Evolutionary conservation across 1,140 invertebrate genomes (phyloP), one percentile per base, ranked within the genome.

Genomic region (Formica exsecta): DNA sequence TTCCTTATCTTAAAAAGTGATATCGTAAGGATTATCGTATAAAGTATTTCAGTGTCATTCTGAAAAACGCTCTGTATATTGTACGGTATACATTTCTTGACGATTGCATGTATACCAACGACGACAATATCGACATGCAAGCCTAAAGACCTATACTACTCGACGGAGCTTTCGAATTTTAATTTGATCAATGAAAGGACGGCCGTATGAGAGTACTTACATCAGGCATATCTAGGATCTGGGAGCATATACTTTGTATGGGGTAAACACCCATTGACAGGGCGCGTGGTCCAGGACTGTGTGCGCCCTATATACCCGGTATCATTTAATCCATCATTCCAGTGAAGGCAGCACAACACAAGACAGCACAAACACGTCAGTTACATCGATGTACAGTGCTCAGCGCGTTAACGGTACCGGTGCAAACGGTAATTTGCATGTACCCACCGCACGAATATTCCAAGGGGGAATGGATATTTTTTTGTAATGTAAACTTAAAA

Each of bases 251-350:
- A 95, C 96, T 97, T 96, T 98, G 97, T 95, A 98, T 97, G 91
- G 97, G 98, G 95, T 97, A 98, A 94, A 97, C 96, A 91, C 98
- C 98, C 97, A 98, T 97, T 89, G 98, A 97, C 87, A 97, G 96
- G 92, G 97, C 97, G 93, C 98, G 97, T 94, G 97, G 97, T 96
- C 97, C 98, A 95, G 98, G 98, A 94, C 98, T 98, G 94, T 97
- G 97, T 93, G 97, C 97, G 95, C 98, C 98, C 98, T 98, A 71
- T 25, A 96, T 94, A 90, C 88, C 90, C 90, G 89, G 84, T 87
- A 92, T 87, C 87, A 92, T 91, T 86, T 91, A 92, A 91, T 90
- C 91, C 93, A 88, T 90, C 79, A 92, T 93, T 93, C 93, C 93
- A 90, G 91, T 87, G 54, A 93, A 91, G 80, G 94, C 94, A 94